Evolutionary conservation across 2,797 vertebrate genomes (phyloP).

Genomic region (Gouania willdenowi): DNA sequence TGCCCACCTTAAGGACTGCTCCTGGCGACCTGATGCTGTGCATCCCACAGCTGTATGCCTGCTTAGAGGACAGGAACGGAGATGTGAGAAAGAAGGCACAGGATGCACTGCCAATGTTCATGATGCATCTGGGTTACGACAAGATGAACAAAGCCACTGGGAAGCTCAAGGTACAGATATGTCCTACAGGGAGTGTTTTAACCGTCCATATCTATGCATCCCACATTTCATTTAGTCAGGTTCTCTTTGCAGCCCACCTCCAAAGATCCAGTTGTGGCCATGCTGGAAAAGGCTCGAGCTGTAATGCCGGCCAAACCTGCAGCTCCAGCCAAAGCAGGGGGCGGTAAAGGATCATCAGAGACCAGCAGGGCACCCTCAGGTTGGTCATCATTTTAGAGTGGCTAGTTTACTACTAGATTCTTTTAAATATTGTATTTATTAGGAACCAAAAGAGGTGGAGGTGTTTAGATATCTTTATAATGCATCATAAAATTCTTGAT

Average conservation of each 20-base stretch:
- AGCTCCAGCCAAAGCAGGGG: conserved; percentile 73
- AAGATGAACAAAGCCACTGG: conserved; percentile 92
- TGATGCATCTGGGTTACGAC: conserved; percentile 96
- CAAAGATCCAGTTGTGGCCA: conserved; percentile 89
- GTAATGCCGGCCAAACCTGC: conserved; percentile 90
- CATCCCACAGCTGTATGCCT: conserved; percentile 85
- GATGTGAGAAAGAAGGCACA: conserved; percentile 97
- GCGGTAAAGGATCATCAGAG: conserved; percentile 48
- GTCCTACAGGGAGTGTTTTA: not conserved
- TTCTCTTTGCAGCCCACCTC: conserved; percentile 81
- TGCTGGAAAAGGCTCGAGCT: conserved; percentile 93
- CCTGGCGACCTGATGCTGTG: conserved; percentile 86
- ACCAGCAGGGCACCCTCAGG: conserved; percentile 62
- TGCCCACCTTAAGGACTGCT: conserved; percentile 82
- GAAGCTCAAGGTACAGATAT: conserved; percentile 88
- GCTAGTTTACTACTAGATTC: too few species aligned
- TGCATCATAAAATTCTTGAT: too few species aligned
- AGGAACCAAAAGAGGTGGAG: too few species aligned
- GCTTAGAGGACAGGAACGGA: conserved; percentile 93
- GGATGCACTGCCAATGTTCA: conserved; percentile 91
- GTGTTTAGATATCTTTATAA: too few species aligned
- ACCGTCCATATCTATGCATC: not conserved
- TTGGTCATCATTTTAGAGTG: too few species aligned
- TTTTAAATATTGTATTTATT: too few species aligned
- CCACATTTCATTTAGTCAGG: too few species aligned